Conservation (phyloP, 1,140 invertebrate species). For the Pristionchus pacificus region DNA sequence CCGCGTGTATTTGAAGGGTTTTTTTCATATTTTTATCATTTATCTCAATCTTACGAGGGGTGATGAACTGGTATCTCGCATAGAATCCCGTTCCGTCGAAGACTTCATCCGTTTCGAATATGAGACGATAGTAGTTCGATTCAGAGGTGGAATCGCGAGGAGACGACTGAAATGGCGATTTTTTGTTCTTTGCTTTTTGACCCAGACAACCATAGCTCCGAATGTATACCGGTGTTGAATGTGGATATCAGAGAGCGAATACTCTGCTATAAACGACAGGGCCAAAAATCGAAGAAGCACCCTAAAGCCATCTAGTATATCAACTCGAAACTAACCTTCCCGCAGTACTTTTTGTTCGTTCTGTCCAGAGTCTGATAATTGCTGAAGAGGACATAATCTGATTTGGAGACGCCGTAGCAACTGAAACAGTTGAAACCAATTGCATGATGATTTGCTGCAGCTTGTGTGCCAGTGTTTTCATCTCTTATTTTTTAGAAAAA, state of each 20-base stretch:
- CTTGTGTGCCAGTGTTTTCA: too few relatives aligned
- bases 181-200: background rate
- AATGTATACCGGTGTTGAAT: background rate
- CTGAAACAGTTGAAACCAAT: slow-evolving; percentile 64
- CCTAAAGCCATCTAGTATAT: background rate
- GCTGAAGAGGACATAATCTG: slow-evolving; percentile 88
- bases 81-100: slow-evolving; percentile 88
- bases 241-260: background rate
- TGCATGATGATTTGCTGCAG: too few relatives aligned
- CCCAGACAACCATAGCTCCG: background rate
- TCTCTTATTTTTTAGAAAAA: too few relatives aligned
- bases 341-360: slow-evolving; percentile 80
- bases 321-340: slow-evolving; percentile 55
- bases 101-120: slow-evolving; percentile 84
- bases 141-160: slow-evolving; percentile 70
- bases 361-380: slow-evolving; percentile 81
- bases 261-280: background rate
- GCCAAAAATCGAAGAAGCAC: background rate
- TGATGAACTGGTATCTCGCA: slow-evolving; percentile 76
- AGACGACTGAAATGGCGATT: slow-evolving; percentile 40
- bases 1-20: too few relatives aligned
- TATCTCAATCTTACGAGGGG: slow-evolving; percentile 40
- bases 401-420: slow-evolving; percentile 77
- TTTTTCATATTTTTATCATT: background rate
- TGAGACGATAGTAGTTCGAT: slow-evolving; percentile 78